A percentile compares a stretch with the other conserved stretches of the same genome.
These are phyloP conservation scores for Lepisosteus osseus DNA, from an alignment of 2,113 vertebrate genomes.

Conservation along the genomic window DNA sequence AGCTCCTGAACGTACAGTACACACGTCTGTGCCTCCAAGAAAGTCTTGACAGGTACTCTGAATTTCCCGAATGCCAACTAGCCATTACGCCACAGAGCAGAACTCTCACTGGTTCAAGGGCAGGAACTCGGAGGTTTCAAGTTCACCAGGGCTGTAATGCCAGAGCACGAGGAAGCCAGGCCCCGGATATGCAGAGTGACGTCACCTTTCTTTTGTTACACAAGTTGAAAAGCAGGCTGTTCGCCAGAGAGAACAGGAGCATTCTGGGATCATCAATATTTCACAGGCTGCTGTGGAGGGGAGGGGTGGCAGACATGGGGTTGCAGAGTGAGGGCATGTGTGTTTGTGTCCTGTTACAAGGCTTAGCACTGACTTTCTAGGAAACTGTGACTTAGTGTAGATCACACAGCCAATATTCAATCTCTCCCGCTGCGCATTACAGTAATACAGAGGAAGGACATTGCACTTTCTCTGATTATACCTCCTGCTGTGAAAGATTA, in stretches of 20 bases:
- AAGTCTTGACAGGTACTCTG: not conserved
- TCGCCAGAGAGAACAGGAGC: not conserved
- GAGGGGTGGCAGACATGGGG: not conserved
- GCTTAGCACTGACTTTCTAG: slow-evolving; percentile 9
- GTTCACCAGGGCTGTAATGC: slow-evolving; percentile 36
- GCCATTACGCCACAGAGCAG: not conserved
- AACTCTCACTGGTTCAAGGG: not conserved
- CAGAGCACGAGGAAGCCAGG: slow-evolving; percentile 16
- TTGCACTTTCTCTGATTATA: not conserved
- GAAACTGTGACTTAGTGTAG: not conserved
- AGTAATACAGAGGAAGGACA: not conserved
- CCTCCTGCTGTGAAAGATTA: not conserved
- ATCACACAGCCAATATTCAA: slow-evolving; percentile 16
- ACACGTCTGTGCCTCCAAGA: not conserved
- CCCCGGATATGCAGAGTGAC: slow-evolving; percentile 15
- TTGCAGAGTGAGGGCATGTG: not conserved
- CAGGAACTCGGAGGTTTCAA: slow-evolving; percentile 12
- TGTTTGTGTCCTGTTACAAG: slow-evolving; percentile 14
- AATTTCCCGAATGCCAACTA: not conserved
- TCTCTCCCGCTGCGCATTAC: not conserved
- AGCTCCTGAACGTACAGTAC: not conserved
- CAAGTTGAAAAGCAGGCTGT: not conserved
- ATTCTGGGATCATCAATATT: slow-evolving; percentile 27
- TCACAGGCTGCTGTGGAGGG: not conserved
- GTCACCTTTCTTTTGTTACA: slow-evolving; percentile 12